phyloP scores from a whole-genome alignment of 2,888 invertebrate genomes.

The Andrena bicolor region DNA sequence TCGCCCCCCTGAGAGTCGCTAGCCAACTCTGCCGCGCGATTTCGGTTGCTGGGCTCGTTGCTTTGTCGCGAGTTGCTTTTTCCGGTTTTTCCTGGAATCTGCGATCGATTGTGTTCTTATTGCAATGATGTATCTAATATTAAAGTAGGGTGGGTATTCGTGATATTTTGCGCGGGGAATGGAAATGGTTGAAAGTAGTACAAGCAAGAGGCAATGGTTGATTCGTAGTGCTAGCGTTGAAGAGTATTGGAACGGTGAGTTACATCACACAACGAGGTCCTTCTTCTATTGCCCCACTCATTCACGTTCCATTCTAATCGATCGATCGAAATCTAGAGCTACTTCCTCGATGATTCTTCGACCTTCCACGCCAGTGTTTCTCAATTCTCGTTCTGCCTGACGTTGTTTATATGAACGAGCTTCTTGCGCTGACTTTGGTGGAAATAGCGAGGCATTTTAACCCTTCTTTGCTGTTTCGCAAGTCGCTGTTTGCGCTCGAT shows the following conservation, averaged over 20 bases:
- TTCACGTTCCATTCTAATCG: conserved; percentile 41
- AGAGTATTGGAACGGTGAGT: conserved; percentile 1
- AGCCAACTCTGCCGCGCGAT: neutral
- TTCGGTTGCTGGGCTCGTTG: no score
- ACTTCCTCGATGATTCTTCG: conserved; percentile 22
- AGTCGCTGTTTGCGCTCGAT: no score
- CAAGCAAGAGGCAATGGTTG: neutral
- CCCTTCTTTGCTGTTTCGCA: no score
- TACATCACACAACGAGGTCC: conserved; percentile 27
- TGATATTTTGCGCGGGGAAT: neutral
- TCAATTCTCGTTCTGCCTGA: neutral
- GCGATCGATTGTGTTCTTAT: no score
- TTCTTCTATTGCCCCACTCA: conserved; percentile 29
- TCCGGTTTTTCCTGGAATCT: no score
- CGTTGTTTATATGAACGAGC: no score
- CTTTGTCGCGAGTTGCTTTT: no score
- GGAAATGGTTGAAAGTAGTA: neutral
- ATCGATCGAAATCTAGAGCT: conserved; percentile 37
- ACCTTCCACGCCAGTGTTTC: neutral
- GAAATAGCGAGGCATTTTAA: no score
- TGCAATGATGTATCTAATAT: no score
- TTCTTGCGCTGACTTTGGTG: no score
- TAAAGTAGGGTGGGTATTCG: no score
- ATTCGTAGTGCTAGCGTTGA: neutral
- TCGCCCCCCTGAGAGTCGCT: neutral